These are phyloP conservation scores for Laupala kohalensis DNA, from an alignment of 1,140 invertebrate species.

Conservation along the genomic window DNA sequence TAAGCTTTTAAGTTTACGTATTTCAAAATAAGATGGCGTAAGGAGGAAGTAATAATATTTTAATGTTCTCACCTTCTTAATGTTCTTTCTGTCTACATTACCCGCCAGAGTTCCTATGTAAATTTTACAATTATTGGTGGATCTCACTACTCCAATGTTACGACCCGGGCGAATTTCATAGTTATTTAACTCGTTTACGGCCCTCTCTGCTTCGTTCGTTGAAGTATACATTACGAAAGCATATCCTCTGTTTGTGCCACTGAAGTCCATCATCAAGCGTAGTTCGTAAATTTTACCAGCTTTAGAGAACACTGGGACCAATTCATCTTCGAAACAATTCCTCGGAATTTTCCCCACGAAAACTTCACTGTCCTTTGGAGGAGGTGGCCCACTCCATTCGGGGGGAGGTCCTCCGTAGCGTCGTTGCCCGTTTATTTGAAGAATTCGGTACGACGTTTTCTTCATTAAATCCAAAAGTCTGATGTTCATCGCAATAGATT, in stretches of 20 bases:
- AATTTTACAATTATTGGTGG: conserved; percentile 70
- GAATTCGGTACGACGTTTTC: conserved; percentile 29
- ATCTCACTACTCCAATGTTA: conserved; percentile 60
- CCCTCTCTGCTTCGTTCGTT: conserved; percentile 44
- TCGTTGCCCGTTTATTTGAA: conserved; percentile 57
- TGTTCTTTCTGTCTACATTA: neutral
- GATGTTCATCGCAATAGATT: neutral
- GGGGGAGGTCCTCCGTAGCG: conserved; percentile 36
- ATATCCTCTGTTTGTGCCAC: conserved; percentile 63
- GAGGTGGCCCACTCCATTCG: conserved; percentile 29
- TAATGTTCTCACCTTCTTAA: conserved; percentile 7
- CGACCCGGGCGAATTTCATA: conserved; percentile 51
- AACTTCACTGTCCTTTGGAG: conserved; percentile 55
- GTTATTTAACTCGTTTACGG: conserved; percentile 48
- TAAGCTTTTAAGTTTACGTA: too few species aligned
- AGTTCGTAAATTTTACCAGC: conserved; percentile 54
- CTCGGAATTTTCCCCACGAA: conserved; percentile 73
- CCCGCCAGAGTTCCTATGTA: conserved; percentile 70
- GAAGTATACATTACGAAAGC: conserved; percentile 65
- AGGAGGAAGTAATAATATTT: too few species aligned
- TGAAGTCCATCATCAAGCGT: conserved; percentile 72
- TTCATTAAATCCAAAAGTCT: conserved; percentile 25
- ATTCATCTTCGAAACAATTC: conserved; percentile 64
- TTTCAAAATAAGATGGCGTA: too few species aligned
- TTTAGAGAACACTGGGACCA: conserved; percentile 58